Evolutionary conservation across 2,113 vertebrate genomes (phyloP), one percentile per base, ranked within the genome.

Genomic region (Tamias sibiricus): DNA sequence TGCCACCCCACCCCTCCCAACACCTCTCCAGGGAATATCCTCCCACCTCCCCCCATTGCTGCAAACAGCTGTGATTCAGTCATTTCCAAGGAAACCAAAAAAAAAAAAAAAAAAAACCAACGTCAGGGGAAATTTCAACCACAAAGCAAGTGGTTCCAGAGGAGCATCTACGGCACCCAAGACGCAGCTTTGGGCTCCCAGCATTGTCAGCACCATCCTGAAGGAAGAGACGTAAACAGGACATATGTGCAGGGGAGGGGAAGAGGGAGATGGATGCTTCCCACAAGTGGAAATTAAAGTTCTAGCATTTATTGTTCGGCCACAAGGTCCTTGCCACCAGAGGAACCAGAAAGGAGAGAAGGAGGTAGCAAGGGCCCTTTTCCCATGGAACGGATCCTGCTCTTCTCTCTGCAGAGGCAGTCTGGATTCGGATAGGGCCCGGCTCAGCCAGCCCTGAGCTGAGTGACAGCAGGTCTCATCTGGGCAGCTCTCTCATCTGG

Each of bases 71-170:
- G 97, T 95, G 95, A 97, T 97, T 98, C 97, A 94, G 85, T 97
- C 96, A 97, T 98, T 98, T 98, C 97, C 98, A 98, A 97, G 98
- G 97, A 97, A 98, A 98, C 97, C 37, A 93, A 94, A 94, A 91
- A 96, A 57, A 54, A 87, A 87, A 89, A 91, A 87, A 80, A 87
- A 92, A 85, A 75, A 90, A 80, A 19, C 57, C 94, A 72, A 90
- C 97, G 4, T 97, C 97, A 97, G 94, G 98, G 96, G 97, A 98
- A 97, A 98, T 98, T 98, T 97, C 96, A 97, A 86, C 86, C 79
- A 71, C 95, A 97, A 96, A 95, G 95, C 84, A 92, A 95, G 94
- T 95, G 91, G 91, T 86, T 97, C 86, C 95, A 97, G 37, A 95
- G 93, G 89, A 82, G 77, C 28, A 14, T 26, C 92, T 86, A 95